phyloP scores from a whole-genome alignment of 2,888 invertebrate genomes.

The Odiellus spinosus region DNA sequence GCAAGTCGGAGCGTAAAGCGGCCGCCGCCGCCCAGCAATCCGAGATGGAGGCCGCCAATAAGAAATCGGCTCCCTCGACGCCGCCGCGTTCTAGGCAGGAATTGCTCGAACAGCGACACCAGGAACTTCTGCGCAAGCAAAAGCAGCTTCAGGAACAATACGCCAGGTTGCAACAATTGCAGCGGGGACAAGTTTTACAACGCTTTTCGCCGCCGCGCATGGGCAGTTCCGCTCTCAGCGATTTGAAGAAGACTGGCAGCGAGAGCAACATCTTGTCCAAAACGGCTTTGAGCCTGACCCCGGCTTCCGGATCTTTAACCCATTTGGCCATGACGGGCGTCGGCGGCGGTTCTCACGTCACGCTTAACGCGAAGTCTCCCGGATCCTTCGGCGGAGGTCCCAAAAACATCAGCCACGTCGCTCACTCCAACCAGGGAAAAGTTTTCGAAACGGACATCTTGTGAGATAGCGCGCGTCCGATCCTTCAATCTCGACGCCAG shows the following conservation, averaged over 20 bases:
- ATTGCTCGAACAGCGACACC: slow-evolving; percentile 63
- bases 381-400: too few species aligned
- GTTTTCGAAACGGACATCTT: slow-evolving; percentile 82
- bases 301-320: slow-evolving; percentile 44
- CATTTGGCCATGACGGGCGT: slow-evolving; percentile 36
- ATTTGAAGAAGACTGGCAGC: slow-evolving; percentile 68
- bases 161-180: slow-evolving; percentile 69
- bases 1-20: slow-evolving; percentile 9
- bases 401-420: too few species aligned
- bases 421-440: slow-evolving; percentile 17
- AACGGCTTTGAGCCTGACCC: slow-evolving; percentile 49
- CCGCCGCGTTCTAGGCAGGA: slow-evolving; percentile 25
- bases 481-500: too few species aligned
- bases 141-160: slow-evolving; percentile 80
- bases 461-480: too few species aligned
- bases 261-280: slow-evolving; percentile 72
- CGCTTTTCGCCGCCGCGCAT: slow-evolving; percentile 35
- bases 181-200: slow-evolving; percentile 37
- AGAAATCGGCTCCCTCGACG: slow-evolving; percentile 14
- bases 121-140: slow-evolving; percentile 72
- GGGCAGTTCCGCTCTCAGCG: slow-evolving; percentile 29
- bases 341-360: slow-evolving; percentile 6
- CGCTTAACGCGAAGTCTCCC: slow-evolving; percentile 5
- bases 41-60: slow-evolving; percentile 7
- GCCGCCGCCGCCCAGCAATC: slow-evolving; percentile 7